These are phyloP conservation scores for Palaemon carinicauda DNA, from an alignment of 1,140 invertebrate genomes.

Conservation along the genomic window DNA sequence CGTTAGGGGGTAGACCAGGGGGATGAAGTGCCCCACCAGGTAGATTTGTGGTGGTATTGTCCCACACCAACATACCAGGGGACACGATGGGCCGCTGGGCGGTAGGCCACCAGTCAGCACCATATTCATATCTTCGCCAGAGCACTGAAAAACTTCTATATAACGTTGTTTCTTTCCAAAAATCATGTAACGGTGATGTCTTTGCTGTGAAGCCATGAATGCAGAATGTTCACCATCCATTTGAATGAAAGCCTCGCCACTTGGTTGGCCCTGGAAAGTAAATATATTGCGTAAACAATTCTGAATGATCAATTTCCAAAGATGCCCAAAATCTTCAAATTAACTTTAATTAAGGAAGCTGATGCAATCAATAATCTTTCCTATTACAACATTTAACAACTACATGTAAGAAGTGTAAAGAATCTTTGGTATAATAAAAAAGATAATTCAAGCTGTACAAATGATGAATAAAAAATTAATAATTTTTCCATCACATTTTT, in stretches of 20 bases:
- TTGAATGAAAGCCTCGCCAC: slow-evolving; percentile 98
- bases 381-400: too few relatives aligned
- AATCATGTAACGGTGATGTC: slow-evolving; percentile 96
- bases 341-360: too few relatives aligned
- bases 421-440: too few relatives aligned
- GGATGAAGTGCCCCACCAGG: slow-evolving; percentile 63
- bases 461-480: too few relatives aligned
- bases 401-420: too few relatives aligned
- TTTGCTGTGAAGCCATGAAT: slow-evolving; percentile 83
- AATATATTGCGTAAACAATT: slow-evolving; percentile 2
- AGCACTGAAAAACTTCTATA: slow-evolving; percentile 99
- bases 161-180: slow-evolving; percentile 97
- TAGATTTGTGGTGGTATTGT: slow-evolving; percentile 64
- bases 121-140: slow-evolving; percentile 97
- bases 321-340: too few relatives aligned
- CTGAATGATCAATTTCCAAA: too few relatives aligned
- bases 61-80: slow-evolving; percentile 79
- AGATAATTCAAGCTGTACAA: too few relatives aligned
- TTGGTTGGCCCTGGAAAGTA: slow-evolving; percentile 88
- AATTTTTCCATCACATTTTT: too few relatives aligned
- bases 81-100: slow-evolving; percentile 72
- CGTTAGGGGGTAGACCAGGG: slow-evolving; percentile 62
- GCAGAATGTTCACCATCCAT: slow-evolving; percentile 96
- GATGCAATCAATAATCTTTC: too few relatives aligned
- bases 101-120: slow-evolving; percentile 88